Base-by-base conservation (phyloP, 2,113 vertebrate species). In the Dinomys branickii region DNA sequence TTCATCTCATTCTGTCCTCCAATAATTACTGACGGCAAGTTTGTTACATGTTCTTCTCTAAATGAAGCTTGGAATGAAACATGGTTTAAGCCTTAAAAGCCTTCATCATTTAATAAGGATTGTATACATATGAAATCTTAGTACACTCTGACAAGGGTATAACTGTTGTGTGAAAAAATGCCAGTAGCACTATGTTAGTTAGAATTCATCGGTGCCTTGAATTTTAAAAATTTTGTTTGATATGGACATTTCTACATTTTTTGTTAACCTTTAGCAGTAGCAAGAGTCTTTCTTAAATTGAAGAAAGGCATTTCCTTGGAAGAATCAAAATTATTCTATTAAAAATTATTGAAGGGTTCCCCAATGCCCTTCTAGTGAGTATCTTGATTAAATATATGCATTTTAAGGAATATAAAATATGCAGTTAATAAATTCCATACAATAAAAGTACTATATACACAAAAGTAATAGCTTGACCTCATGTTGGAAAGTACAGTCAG, bases 371-470 rank as follows among this genome's bases (percentile, higher is more conserved):
- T 94, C 56, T 95, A 88, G 87, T 90, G 41, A 69, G 33, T 61
- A 90, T 83, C 20, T 96, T 93, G 35, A 65, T 93, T 87, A 94
- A 90, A 93, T 80, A 71, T 87, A 89, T 88, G 14, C 61, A 82
- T 96, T 96, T 97, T 85, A 58, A 95, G 94, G 80, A 97, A 91
- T 59, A 95, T 88, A 97, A 97, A 95, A 86, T 67, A 94, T 85
- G 52, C 30, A 96, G 24, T 95, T 95, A 92, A 96, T 83, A 96
- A 90, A 94, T 89, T 91, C n/a, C 6, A 86, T 92, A 85, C 26
- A 95, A 94, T 97, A 93, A 89, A 96, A 96, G 1, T 80, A 92
- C 87, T 52, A 86, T 56, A 71, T 6, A 17, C 56, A 80, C 54
- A 41, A 47, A 88, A 88, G 47, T 80, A 95, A 94, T 67, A 90